Base-by-base conservation (phyloP, 2,113 vertebrate species). In the Salvelinus fontinalis region DNA sequence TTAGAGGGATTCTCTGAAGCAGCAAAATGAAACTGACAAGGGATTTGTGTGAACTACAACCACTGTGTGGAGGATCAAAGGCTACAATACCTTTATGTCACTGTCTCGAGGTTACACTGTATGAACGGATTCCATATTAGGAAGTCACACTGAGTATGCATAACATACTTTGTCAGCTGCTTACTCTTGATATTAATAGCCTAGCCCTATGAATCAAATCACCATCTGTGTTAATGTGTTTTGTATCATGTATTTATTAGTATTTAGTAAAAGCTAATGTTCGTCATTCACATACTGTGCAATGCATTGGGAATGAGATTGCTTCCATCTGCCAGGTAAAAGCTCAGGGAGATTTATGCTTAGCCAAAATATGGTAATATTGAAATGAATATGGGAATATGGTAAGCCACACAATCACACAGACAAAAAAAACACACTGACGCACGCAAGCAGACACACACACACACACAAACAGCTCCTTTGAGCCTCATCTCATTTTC, bases 1-100 rank as follows among this genome's bases (percentile, higher is more conserved):
- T 81, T 75, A 71, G 81, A 70, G 4, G 24, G 67, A 77, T 82
- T 84, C 51, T 60, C 5, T 0, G 31, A 68, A 60, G 65, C 8
- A 34, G 49, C 72, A 78, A 82, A 82, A 77, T 75, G 76, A 82
- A 57, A 82, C 75, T 75, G 75, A 71, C 0, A 3, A 79, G 73
- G 67, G 79, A 85, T 83, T 86, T 22, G 54, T 5, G 34, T 66
- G 44, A 65, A 73, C 14, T 48, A 51, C 62, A 51, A 14, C 18
- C 59, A 20, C 6, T 14, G 54, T 57, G 39, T 6, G 9, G 73
- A 4, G 11, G 74, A 67, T 75, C 64, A 57, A 67, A 67, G 59
- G 29, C 12, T 27, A 31, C 26, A 31, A 18, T 54, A 54, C 82
- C 65, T 80, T 80, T 64, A 70, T 69, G 76, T 72, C 65, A 70